A percentile compares a stretch with the other conserved stretches of the same genome.
These are phyloP conservation scores for Strigops habroptila DNA, from an alignment of 2,113 vertebrate species.

Conservation along the genomic window DNA sequence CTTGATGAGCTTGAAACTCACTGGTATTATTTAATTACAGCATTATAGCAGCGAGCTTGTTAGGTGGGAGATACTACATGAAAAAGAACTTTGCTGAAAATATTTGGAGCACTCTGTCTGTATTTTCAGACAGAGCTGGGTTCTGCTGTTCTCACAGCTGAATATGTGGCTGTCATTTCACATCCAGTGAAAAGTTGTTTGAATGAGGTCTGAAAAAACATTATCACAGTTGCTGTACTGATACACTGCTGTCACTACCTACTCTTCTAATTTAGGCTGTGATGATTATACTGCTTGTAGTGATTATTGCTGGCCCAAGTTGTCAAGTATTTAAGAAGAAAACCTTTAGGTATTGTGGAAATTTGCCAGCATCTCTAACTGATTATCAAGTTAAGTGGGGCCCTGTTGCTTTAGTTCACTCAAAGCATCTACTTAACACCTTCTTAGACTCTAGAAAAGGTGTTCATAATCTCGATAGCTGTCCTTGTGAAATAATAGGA, in stretches of 20 bases:
- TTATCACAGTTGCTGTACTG: background rate
- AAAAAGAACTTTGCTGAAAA: background rate
- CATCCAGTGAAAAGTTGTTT: background rate
- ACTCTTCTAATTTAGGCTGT: background rate
- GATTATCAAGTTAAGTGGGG: background rate
- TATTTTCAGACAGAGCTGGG: background rate
- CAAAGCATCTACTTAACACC: background rate
- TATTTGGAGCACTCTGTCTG: background rate
- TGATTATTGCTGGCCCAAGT: background rate
- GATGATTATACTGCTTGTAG: background rate
- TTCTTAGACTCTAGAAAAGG: background rate
- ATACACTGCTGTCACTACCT: background rate
- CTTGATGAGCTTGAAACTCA: background rate
- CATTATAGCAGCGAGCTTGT: background rate
- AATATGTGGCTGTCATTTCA: background rate
- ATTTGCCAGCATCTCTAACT: background rate
- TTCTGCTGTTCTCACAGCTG: background rate
- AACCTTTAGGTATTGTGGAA: background rate
- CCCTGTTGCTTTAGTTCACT: background rate
- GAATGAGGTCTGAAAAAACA: background rate
- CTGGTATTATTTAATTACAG: accelerated
- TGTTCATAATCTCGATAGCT: background rate
- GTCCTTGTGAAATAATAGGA: background rate
- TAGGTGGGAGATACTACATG: background rate
- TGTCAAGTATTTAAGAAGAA: background rate